Evolutionary conservation across 2,797 vertebrate species (phyloP).

Genomic region (Echiichthys vipera): DNA sequence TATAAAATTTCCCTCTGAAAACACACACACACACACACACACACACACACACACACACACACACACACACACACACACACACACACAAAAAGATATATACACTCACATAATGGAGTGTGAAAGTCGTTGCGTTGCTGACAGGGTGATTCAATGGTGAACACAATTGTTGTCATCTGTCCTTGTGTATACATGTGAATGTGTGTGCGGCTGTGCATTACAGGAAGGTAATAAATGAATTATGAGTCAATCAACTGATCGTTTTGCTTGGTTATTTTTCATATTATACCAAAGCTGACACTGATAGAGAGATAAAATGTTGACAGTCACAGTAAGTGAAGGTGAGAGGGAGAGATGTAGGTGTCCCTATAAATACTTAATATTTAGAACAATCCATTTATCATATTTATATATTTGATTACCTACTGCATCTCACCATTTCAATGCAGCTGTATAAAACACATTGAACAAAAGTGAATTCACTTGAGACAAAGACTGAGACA

Average conservation of each 20-base stretch:
- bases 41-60: conserved; percentile 10
- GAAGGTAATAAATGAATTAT: conserved; percentile 55
- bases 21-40: neutral
- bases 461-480: conserved; percentile 41
- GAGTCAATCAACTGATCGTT: conserved; percentile 59
- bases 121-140: conserved; percentile 62
- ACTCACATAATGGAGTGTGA: conserved; percentile 60
- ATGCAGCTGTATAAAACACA: conserved; percentile 27
- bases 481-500: conserved; percentile 34
- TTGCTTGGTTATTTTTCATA: conserved; percentile 61
- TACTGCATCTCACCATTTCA: conserved; percentile 5
- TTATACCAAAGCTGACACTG: conserved; percentile 52
- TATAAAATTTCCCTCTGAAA: neutral
- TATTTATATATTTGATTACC: conserved; percentile 36
- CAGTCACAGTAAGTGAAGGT: conserved; percentile 39
- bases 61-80: neutral
- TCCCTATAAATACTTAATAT: conserved; percentile 34
- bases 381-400: conserved; percentile 28
- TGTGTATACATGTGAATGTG: conserved; percentile 16
- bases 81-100: conserved; percentile 10
- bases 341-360: conserved; percentile 16
- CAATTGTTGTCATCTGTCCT: conserved; percentile 47
- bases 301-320: conserved; percentile 46
- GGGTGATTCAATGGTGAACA: conserved; percentile 21
- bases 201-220: conserved; percentile 31